These are phyloP conservation scores for Brachyhypopomus occidentalis DNA, from an alignment of 2,113 vertebrate genomes.

Conservation along the genomic window DNA sequence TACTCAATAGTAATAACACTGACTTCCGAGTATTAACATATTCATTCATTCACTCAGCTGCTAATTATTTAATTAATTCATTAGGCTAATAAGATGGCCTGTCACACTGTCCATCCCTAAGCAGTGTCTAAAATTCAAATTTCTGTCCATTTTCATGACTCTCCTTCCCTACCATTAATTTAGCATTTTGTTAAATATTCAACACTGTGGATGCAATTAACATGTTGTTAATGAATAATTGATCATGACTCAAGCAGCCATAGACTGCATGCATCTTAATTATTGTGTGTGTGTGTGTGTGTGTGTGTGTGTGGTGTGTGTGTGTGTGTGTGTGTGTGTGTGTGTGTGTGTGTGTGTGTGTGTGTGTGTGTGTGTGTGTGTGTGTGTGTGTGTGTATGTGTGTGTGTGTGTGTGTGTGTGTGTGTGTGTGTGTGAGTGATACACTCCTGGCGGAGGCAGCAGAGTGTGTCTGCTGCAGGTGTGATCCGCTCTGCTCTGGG, in stretches of 20 bases:
- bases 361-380: not conserved
- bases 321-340: no score
- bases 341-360: not conserved
- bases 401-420: not conserved
- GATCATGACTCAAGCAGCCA: slow-evolving; percentile 82
- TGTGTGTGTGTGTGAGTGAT: slow-evolving; percentile 31
- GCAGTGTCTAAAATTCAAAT: slow-evolving; percentile 24
- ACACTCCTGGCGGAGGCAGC: slow-evolving; percentile 6
- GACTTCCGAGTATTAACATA: not conserved
- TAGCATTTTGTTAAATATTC: slow-evolving; percentile 86
- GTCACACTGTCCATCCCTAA: not conserved
- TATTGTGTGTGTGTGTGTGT: slow-evolving; percentile 59
- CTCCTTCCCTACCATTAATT: slow-evolving; percentile 65
- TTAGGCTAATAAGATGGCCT: slow-evolving; percentile 18
- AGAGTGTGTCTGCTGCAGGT: slow-evolving; percentile 17
- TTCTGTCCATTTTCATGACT: slow-evolving; percentile 6
- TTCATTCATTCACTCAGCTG: slow-evolving; percentile 8
- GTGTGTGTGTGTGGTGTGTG: no score
- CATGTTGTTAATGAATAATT: slow-evolving; percentile 91
- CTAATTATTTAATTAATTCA: slow-evolving; percentile 25
- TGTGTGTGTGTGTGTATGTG: not conserved
- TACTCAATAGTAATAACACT: no score
- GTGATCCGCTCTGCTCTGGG: slow-evolving; percentile 9
- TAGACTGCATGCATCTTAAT: slow-evolving; percentile 83
- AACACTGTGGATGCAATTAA: slow-evolving; percentile 82